Conservation (phyloP, 2,113 vertebrate species). For the Xiphias gladius region DNA sequence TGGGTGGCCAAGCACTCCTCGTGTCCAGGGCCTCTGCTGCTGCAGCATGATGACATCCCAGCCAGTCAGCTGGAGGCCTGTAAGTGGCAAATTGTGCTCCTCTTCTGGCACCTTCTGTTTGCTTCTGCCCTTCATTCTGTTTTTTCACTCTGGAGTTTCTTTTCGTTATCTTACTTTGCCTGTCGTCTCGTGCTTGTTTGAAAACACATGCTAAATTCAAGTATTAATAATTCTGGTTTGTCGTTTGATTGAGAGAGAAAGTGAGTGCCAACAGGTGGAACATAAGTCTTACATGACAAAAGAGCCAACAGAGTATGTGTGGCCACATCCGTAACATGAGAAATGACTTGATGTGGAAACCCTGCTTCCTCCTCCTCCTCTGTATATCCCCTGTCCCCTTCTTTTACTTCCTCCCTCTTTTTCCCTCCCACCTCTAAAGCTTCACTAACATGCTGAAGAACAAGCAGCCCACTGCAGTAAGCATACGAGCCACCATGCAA, state of each 20-base stretch:
- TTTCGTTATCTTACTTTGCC: neutral
- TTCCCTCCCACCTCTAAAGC: conserved; percentile 94
- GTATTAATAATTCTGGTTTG: conserved; percentile 49
- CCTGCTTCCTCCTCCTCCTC: conserved; percentile 79
- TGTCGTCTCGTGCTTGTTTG: conserved; percentile 44
- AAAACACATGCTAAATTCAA: conserved; percentile 46
- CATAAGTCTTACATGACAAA: conserved; percentile 45
- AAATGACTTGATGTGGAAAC: conserved; percentile 86
- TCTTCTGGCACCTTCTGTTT: conserved; percentile 42
- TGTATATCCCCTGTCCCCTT: conserved; percentile 76
- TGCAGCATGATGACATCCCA: conserved; percentile 41
- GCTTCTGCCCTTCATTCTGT: conserved; percentile 51
- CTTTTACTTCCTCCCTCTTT: conserved; percentile 82
- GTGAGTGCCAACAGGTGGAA: conserved; percentile 57
- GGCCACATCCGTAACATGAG: conserved; percentile 74
- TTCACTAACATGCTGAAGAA: conserved; percentile 99
- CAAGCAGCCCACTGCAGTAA: conserved; percentile 97
- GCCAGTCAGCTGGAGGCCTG: conserved; percentile 84
- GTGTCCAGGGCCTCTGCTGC: conserved; percentile 76
- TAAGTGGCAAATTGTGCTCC: conserved; percentile 90
- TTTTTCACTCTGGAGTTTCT: conserved; percentile 64
- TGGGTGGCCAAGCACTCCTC: conserved; percentile 80
- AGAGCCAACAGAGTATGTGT: conserved; percentile 55
- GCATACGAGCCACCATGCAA: conserved; percentile 98
- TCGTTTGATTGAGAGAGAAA: conserved; percentile 73